Percentiles rank a stretch among this genome's conserved stretches.
phyloP scores from a whole-genome alignment of 2,113 vertebrate species.

The Erythrolamprus reginae region DNA sequence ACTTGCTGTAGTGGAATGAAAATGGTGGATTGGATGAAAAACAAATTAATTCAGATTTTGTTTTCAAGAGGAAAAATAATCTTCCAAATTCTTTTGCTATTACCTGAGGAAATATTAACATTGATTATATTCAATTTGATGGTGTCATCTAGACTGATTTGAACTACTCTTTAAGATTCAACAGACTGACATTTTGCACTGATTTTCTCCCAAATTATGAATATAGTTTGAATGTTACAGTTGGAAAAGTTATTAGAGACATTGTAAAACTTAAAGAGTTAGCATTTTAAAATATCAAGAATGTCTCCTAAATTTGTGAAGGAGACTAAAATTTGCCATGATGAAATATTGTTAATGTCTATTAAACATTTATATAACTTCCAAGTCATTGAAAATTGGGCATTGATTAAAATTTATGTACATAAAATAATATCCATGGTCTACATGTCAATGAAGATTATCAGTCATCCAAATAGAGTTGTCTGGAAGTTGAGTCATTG shows the following conservation, averaged over 20 bases:
- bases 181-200: not conserved
- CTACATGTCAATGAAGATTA: not conserved
- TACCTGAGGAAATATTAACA: not conserved
- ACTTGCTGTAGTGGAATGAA: constrained; percentile 14
- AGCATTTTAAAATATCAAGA: not conserved
- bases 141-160: constrained; percentile 2
- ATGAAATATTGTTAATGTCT: not conserved
- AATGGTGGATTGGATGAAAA: not conserved
- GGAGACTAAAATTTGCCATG: not conserved
- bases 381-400: not conserved
- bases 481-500: not conserved
- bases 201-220: not conserved
- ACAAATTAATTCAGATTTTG: constrained; percentile 16
- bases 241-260: not conserved
- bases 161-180: not conserved
- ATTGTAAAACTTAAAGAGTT: not conserved
- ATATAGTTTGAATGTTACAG: not conserved
- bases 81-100: constrained; percentile 9
- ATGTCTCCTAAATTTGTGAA: not conserved
- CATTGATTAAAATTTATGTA: not conserved
- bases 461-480: not conserved
- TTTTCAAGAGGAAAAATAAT: constrained; percentile 3
- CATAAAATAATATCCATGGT: not conserved
- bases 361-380: not conserved
- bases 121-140: not conserved